Base-by-base conservation (phyloP, 2,888 invertebrate species). In the Drosophila emarginata region DNA sequence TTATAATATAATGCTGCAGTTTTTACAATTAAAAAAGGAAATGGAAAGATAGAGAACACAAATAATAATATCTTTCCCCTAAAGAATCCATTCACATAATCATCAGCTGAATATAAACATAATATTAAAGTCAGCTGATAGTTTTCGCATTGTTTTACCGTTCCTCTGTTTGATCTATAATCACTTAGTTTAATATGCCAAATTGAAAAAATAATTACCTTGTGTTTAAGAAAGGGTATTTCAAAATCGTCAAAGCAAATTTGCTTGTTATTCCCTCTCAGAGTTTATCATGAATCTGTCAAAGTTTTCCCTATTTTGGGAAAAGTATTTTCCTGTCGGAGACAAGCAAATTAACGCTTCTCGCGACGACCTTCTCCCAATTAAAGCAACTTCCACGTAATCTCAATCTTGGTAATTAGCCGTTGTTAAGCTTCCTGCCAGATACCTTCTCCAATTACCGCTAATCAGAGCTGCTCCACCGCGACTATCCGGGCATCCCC, bases 401-500 rank as follows among this genome's bases (percentile, higher is more conserved):
- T 45, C 45, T 45, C 45, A 45, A 45, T 45, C 45, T 45, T 45
- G 45, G 45, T 45, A 45, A 45, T 45, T 45, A 45, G 45, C 45
- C 45, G 45, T 45, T 45, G 45, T 45, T 21, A 45, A 45, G 45
- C 45, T 45, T 45, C 45, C 21, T 58, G 58, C 23, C 26, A 39
- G 58, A 40, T 58, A 58, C 21, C 58, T 58, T 45, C 45, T 45
- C 45, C 45, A 45, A 45, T 45, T 45, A 45, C 45, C 45, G 45
- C 45, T 45, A 45, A 45, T 45, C 45, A 45, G 45, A 45, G 45
- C 21, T 45, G 21, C 18, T 21, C 18, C 11, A 32, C 9, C 11
- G 32, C 32, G 11, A 32, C 32, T 1, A 32, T 32, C 23, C 23
- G 2, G 2, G 23, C 23, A 28, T 5, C 4, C 1, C 45, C 45